Base-by-base conservation (phyloP, 2,888 invertebrate genomes). In the Coleophora deauratella region DNA sequence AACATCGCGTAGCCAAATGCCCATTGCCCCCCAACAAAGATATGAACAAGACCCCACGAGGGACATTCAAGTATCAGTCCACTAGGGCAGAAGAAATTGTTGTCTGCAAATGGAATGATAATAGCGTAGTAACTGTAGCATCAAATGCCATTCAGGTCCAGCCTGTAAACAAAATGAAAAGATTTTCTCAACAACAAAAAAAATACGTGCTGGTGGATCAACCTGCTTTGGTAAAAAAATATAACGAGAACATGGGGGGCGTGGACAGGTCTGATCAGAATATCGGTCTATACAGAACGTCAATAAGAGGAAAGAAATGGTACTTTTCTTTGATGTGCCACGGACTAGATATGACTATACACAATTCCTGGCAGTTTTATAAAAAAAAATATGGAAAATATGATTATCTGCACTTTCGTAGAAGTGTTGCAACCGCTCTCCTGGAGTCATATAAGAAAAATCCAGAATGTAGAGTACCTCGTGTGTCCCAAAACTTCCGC, bases 191-290 rank as follows among this genome's bases (percentile, higher is more conserved):
- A 11, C 28, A 35, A 11, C 27, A 27, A 27, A 40, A 40, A 28
- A 28, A 34, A 27, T 40, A 40, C 21, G 11, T 40, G 9, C n/a
- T 10, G 9, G 32, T 40, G 10, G 40, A 40, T 35, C 40, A 40
- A 13, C 40, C 40, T 28, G 32, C 35, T 15, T n/a, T 40, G 2
- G 27, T 40, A 40, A 38, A 33, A 27, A 33, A 10, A 21, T 33
- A 38, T 10, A 38, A 41, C 27, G 15, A 36, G 10, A 35, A 40
- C 11, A 38, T 38, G 33, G 38, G 38, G 10, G 38, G 38, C 2
- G 38, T 38, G 3, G 38, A 38, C 28, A 32, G 38, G 21, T 38
- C 38, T 9, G 38, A 38, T 13, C 38, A 38, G 21, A 36, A 36
- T 27, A 36, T 36, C 10, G 36, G 36, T 8, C 36, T 36, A 27